Evolutionary conservation across 2,888 invertebrate species (phyloP).

Genomic region (Uloborus plumipes): DNA sequence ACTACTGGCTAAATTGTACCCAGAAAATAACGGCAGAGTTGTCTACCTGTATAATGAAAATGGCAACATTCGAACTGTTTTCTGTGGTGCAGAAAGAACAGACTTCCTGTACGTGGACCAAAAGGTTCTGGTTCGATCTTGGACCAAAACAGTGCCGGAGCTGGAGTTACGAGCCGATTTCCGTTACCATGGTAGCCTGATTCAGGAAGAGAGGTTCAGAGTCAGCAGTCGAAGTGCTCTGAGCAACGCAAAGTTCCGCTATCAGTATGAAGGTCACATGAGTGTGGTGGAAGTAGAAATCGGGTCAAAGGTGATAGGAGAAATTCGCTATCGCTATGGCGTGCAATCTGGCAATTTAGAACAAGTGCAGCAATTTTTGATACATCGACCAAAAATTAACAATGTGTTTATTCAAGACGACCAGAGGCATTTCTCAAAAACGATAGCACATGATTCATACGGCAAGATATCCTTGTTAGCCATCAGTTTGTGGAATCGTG

Average conservation of each 20-base stretch:
- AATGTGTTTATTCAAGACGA: slow-evolving; percentile 90
- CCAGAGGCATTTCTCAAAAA: slow-evolving; percentile 82
- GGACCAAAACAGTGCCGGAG: slow-evolving; percentile 67
- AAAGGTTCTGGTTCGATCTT: slow-evolving; percentile 67
- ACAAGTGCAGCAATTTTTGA: slow-evolving; percentile 86
- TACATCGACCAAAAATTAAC: slow-evolving; percentile 78
- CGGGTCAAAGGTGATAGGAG: slow-evolving; percentile 64
- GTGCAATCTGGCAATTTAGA: slow-evolving; percentile 84
- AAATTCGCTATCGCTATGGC: slow-evolving; percentile 79
- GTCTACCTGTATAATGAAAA: slow-evolving; percentile 89
- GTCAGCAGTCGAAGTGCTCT: slow-evolving; percentile 87
- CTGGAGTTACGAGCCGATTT: slow-evolving; percentile 67
- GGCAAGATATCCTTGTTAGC: slow-evolving; percentile 65
- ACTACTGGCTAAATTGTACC: slow-evolving; percentile 88
- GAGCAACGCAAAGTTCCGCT: slow-evolving; percentile 91
- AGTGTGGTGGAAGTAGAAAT: slow-evolving; percentile 65
- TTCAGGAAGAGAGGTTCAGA: slow-evolving; percentile 79
- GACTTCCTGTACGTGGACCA: slow-evolving; percentile 68
- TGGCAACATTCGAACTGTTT: slow-evolving; percentile 77
- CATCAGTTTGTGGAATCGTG: slow-evolving; percentile 67
- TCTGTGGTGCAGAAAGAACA: slow-evolving; percentile 71
- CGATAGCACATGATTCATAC: slow-evolving; percentile 66
- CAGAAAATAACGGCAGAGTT: slow-evolving; percentile 90
- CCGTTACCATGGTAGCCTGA: slow-evolving; percentile 68
- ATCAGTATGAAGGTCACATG: slow-evolving; percentile 82